A percentile compares a stretch with the other conserved stretches of the same genome.
Evolutionary conservation across 2,888 invertebrate genomes (phyloP).

Genomic region (Mesorhabditis spiculigera): DNA sequence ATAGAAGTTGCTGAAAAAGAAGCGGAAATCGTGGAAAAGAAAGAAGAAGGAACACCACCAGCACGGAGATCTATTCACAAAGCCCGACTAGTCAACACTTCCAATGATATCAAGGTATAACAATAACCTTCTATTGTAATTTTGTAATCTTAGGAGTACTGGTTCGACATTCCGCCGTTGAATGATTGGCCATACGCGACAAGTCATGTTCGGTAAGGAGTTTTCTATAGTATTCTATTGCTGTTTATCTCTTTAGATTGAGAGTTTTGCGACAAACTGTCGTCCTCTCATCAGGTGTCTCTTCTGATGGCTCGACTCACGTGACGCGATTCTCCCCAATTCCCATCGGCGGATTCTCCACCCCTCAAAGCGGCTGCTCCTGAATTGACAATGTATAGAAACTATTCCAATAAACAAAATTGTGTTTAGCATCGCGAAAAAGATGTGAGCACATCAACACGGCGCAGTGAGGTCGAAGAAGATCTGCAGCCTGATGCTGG

Average conservation of each 20-base stretch:
- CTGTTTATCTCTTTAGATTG: not conserved
- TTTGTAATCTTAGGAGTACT: slow-evolving; percentile 66
- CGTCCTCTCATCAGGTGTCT: not conserved
- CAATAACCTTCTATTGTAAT: slow-evolving; percentile 11
- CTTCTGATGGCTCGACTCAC: not conserved
- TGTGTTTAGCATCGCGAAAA: not conserved
- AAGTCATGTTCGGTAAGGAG: slow-evolving; percentile 16
- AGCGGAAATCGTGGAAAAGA: slow-evolving; percentile 3
- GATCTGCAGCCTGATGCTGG: slow-evolving; percentile 23
- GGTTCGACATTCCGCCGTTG: slow-evolving; percentile 88
- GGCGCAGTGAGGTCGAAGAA: slow-evolving; percentile 16
- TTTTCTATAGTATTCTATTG: not conserved
- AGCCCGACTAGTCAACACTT: not conserved
- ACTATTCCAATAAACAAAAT: no score
- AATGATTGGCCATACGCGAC: slow-evolving; percentile 66
- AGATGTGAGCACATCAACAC: not conserved
- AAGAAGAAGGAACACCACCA: slow-evolving; percentile 13
- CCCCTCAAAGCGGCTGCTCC: not conserved
- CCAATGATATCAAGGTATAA: not conserved
- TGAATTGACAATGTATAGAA: not conserved
- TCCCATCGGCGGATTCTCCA: not conserved
- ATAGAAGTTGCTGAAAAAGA: slow-evolving; percentile 10
- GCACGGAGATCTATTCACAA: slow-evolving; percentile 6
- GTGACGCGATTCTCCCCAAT: not conserved
- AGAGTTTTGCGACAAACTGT: not conserved